Evolutionary conservation across 2,113 vertebrate genomes (phyloP), one percentile per base, ranked within the genome.

Genomic region (Pedetes capensis): DNA sequence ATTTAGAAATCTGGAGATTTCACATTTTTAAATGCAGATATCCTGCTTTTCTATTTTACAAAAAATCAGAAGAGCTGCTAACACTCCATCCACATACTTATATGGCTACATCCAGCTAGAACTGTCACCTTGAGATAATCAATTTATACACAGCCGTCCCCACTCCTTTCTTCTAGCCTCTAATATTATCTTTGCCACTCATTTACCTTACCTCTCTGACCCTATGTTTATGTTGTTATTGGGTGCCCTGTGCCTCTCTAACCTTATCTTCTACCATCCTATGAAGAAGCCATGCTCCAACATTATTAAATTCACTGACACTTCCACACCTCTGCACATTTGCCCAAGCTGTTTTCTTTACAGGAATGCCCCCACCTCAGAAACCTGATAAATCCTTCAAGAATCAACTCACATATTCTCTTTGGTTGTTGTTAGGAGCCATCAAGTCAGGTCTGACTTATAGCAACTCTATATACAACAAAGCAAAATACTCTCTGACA

Each of bases 1-100:
- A 51, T 82, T 87, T 76, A 88, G 20, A 96, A 90, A 90, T 92
- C 49, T 95, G 42, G 27, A 84, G 12, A n/a, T 86, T 94, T 91
- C 59, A 95, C 13, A 59, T 89, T 90, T 78, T 81, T 12, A 68
- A 95, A 91, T 74, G 27, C 2, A 83, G n/a, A 27, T 89, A 89
- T 80, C 10, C 57, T 74, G 53, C 6, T 92, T 80, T 44, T 72
- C 34, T 93, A 27, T 79, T 79, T 12, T 55, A 61, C 53, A 64
- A 53, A 74, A 92, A 72, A 55, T 25, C 34, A 66, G 17, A 82
- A 95, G 32, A 82, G 22, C 44, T 93, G 32, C 16, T 92, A 75
- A 85, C 6, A 37, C 53, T 76, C 8, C 20, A 74, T 86, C 20
- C 25, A 53, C 39, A 93, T 93, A 87, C 25, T 25, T 75, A 57